Base-by-base conservation (phyloP, 2,888 invertebrate genomes). In the Melanargia galathea region DNA sequence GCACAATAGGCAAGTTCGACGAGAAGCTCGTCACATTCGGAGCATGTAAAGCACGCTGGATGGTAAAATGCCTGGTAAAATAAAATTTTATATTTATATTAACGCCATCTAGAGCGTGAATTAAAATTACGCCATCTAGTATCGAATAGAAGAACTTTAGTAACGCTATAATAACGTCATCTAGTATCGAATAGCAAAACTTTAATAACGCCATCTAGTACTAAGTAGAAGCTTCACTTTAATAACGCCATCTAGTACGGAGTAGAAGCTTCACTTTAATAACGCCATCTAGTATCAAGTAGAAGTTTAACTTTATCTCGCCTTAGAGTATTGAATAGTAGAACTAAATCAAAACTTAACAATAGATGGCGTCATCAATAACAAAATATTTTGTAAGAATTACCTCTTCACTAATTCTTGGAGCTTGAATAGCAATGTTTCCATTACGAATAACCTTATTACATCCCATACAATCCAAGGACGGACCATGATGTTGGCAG, bases 1-100 rank as follows among this genome's bases (percentile, higher is more conserved):
- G 96, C 96, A 86, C 99, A 99, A 90, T 99, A 99, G 57, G 97
- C 97, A 77, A 99, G 94, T 89, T 99, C 99, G 67, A 99, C 98
- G 66, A 99, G 94, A 61, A 98, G 93, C 89, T 99, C 97, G 74
- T 95, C 94, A 90, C 99, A 99, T 63, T 95, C 94, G 72, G 93
- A 92, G 90, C 99, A 99, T 63, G 94, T 93, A 89, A 99, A 99
- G 88, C 99, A 99, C 60, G 95, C 94, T 2, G 98, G 97, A 87
- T 99, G 99, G 95, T 97, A 99, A 72, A 94, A 92, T 59, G 93
- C 92, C 90, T 92, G 75, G 2, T 60, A 60, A 70, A 35, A 60
- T 64, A 70, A 59, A 55, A 24, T n/a, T n/a, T n/a, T n/a, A n/a
- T n/a, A n/a, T 18, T 59, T 33, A 62, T 6, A 54, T 30, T 2